Evolutionary conservation across 1,140 invertebrate genomes (phyloP).

Genomic region (Drosophila pruinosa): DNA sequence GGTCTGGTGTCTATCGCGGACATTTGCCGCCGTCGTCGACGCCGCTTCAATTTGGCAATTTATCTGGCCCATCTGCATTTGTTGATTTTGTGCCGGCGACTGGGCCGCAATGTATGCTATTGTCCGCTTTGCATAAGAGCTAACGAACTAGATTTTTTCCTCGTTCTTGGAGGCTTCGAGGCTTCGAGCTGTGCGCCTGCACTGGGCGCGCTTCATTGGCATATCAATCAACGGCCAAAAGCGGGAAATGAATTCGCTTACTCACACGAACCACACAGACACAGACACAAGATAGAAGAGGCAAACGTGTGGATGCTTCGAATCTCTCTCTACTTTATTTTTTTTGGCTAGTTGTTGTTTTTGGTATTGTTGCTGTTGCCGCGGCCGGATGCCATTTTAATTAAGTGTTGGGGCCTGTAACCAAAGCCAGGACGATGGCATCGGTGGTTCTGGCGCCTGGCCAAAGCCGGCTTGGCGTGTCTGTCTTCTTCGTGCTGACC

Average conservation of each 20-base stretch:
- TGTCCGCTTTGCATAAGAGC: constrained; percentile 75
- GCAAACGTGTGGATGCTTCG: constrained; percentile 24
- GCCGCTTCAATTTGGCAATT: constrained; percentile 68
- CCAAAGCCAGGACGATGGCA: constrained; percentile 36
- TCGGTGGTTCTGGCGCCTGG: constrained; percentile 42
- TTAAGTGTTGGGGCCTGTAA: constrained; percentile 70
- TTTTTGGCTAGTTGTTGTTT: constrained; percentile 26
- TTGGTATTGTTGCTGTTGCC: constrained; percentile 48
- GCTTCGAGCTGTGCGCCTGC: constrained; percentile 24
- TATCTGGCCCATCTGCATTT: constrained; percentile 74
- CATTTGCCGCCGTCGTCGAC: not conserved
- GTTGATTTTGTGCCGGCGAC: constrained; percentile 69
- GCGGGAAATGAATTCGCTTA: constrained; percentile 75
- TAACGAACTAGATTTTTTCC: constrained; percentile 77
- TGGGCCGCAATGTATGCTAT: constrained; percentile 64
- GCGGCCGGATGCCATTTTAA: constrained; percentile 74
- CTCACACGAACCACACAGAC: constrained; percentile 55
- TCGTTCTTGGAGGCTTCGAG: constrained; percentile 29
- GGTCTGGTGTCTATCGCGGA: not conserved
- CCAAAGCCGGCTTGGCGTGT: constrained; percentile 43
- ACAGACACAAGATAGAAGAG: constrained; percentile 14
- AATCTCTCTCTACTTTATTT: constrained; percentile 9
- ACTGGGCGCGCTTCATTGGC: constrained; percentile 67
- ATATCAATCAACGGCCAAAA: constrained; percentile 77
- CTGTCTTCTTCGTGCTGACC: constrained; percentile 43